Percentiles rank a stretch among this genome's conserved stretches.
Evolutionary conservation across 2,888 invertebrate species (phyloP).

Genomic region (Elmis aenea): DNA sequence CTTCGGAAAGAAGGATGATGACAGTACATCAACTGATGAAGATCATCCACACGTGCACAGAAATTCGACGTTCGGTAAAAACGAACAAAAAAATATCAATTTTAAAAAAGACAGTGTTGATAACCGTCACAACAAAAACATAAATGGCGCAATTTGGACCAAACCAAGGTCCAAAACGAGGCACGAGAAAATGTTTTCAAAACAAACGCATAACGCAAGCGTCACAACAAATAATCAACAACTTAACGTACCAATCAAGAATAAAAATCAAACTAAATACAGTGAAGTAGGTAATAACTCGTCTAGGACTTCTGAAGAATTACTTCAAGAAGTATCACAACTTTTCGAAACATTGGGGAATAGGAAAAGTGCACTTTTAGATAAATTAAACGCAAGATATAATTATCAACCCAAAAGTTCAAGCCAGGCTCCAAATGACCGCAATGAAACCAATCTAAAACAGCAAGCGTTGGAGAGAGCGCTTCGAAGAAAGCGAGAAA

Average conservation of each 20-base stretch:
- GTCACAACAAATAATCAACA: no score
- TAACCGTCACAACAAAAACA: conserved; percentile 1
- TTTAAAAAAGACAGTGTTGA: conserved; percentile 1
- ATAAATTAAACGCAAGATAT: conserved; percentile 52
- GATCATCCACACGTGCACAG: no score
- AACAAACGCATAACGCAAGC: no score
- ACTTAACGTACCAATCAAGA: no score
- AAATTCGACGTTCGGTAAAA: no score
- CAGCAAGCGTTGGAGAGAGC: conserved; percentile 7
- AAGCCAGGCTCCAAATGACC: conserved; percentile 28
- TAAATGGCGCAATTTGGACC: conserved; percentile 2
- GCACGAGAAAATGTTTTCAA: no score
- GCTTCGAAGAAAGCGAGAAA: conserved; percentile 8
- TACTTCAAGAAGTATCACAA: conserved; percentile 55
- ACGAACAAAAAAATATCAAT: conserved; percentile 3
- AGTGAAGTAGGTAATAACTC: no score
- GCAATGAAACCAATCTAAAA: conserved; percentile 4
- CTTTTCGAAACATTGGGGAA: conserved; percentile 56
- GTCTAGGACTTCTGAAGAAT: conserved; percentile 53
- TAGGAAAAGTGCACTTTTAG: conserved; percentile 53
- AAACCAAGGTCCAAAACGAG: no score
- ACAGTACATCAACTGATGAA: conserved; percentile 36
- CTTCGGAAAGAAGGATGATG: conserved; percentile 26
- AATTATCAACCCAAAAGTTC: no score
- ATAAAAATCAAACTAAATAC: no score